These are phyloP conservation scores for Acanthaster planci DNA, from an alignment of 35 echinoderm and acorn worm species.

Conservation along the genomic window DNA sequence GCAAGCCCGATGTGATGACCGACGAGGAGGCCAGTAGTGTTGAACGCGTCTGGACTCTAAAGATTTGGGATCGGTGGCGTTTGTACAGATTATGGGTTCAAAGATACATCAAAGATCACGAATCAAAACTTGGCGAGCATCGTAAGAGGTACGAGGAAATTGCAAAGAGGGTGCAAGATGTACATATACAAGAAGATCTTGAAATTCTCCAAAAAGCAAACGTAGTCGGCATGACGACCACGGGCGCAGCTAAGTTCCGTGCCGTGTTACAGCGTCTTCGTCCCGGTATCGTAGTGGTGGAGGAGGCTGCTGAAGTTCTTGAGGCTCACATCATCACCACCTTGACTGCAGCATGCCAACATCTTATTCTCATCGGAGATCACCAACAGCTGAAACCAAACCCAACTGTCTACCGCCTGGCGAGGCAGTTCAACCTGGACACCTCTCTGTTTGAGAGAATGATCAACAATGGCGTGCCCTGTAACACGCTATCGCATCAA, in stretches of 20 bases:
- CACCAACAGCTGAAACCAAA: conserved; percentile 88
- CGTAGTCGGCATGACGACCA: conserved; percentile 89
- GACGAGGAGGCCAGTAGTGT: conserved; percentile 48
- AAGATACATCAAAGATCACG: conserved; percentile 13
- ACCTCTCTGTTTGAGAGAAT: conserved; percentile 84
- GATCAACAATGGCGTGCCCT: conserved; percentile 69
- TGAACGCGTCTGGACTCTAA: conserved; percentile 50
- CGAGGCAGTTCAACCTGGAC: conserved; percentile 67
- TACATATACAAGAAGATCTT: conserved; percentile 48
- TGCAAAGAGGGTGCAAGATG: conserved; percentile 39
- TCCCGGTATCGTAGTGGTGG: conserved; percentile 82
- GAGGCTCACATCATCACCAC: conserved; percentile 85
- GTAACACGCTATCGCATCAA: conserved; percentile 47
- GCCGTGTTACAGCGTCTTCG: conserved; percentile 57
- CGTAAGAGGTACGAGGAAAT: conserved; percentile 7
- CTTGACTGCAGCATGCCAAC: conserved; percentile 77
- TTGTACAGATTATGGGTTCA: conserved; percentile 70
- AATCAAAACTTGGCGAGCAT: conserved; percentile 13
- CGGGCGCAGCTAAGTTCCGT: conserved; percentile 79
- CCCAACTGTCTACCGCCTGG: conserved; percentile 77
- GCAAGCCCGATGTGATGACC: neutral
- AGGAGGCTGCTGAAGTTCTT: conserved; percentile 93
- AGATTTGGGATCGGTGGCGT: conserved; percentile 40
- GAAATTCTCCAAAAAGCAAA: conserved; percentile 56
- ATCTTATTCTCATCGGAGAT: conserved; percentile 85